Evolutionary conservation across 2,113 vertebrate species (phyloP), one percentile per base, ranked within the genome.

Genomic region (Spermophilus dauricus): DNA sequence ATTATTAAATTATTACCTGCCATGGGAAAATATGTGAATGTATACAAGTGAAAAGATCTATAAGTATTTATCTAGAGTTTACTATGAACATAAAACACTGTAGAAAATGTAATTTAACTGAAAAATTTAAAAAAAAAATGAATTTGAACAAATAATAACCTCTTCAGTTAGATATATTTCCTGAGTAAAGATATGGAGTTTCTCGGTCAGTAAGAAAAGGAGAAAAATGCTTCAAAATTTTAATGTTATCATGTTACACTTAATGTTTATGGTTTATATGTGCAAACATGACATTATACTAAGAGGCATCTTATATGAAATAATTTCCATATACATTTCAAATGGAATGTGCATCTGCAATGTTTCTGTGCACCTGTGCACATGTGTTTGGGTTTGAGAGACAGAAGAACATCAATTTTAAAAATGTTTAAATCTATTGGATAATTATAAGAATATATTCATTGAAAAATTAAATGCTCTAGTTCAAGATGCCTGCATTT

Each of bases 381-480:
- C 3, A 6, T 84, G 42, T 61, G 14, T 85, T 26, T 76, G 28
- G 14, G 11, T 77, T 16, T 69, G 32, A 63, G 8, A 61, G 22
- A 51, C 48, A 51, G 48, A 45, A 18, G 78, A 67, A 77, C 4
- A 45, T 17, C 58, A 84, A 83, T 56, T 81, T 96, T 34, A 61
- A 92, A 45, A 86, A 13, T 56, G 30, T 84, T 95, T 96, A 56
- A 78, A 76, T 51, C 51, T 96, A 39, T 14, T 61, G 26, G 22
- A 67, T 10, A 26, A 22, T 91, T 94, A 58, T 86, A 81, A 69
- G 61, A 70, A 93, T 89, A 85, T 80, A 91, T 93, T 97, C 42
- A 82, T 93, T 28, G 34, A 39, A 65, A 91, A 95, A 96, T 28
- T 8, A 93, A 94, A 89, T 83, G 42, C 93, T 97, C 24, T 65